Conservation (phyloP, 2,888 invertebrate species). For the Nymphalis c-album region DNA sequence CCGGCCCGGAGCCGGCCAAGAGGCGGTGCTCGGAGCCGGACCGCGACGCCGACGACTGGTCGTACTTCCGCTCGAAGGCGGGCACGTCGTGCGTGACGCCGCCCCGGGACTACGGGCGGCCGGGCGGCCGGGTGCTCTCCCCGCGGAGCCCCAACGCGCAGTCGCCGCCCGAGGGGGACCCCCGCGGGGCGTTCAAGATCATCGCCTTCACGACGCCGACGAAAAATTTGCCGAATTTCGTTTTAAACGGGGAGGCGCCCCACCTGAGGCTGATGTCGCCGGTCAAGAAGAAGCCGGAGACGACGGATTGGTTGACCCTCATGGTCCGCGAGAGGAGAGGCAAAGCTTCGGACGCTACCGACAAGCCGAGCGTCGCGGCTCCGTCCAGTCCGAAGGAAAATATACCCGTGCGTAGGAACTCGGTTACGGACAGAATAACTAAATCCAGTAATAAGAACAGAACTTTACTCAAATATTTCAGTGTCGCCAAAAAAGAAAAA, state of each 20-base stretch:
- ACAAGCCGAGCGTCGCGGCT: constrained; percentile 24
- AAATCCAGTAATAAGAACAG: constrained; percentile 50
- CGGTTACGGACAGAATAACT: constrained; percentile 55
- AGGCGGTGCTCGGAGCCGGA: constrained; percentile 43
- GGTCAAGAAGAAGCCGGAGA: constrained; percentile 82
- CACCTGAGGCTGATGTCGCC: constrained; percentile 87
- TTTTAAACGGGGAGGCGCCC: constrained; percentile 88
- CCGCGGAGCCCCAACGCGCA: constrained; percentile 53
- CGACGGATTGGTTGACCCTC: constrained; percentile 86
- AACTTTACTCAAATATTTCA: constrained; percentile 68
- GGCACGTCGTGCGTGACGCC: constrained; percentile 65
- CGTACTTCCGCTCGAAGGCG: constrained; percentile 49
- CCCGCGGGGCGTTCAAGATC: constrained; percentile 50
- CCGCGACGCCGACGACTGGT: constrained; percentile 48
- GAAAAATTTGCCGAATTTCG: constrained; percentile 88
- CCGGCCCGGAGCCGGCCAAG: constrained; percentile 38
- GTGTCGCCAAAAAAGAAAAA: constrained; percentile 53
- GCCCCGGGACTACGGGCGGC: constrained; percentile 59
- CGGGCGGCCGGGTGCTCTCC: constrained; percentile 51
- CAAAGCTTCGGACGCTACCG: constrained; percentile 28
- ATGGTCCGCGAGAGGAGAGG: constrained; percentile 52
- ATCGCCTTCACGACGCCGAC: constrained; percentile 81
- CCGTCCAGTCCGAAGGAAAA: constrained; percentile 60
- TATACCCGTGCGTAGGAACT: constrained; percentile 51
- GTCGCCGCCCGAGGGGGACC: constrained; percentile 46